These are phyloP conservation scores for Colaptes auratus DNA, from an alignment of 2,113 vertebrate genomes.

Conservation along the genomic window DNA sequence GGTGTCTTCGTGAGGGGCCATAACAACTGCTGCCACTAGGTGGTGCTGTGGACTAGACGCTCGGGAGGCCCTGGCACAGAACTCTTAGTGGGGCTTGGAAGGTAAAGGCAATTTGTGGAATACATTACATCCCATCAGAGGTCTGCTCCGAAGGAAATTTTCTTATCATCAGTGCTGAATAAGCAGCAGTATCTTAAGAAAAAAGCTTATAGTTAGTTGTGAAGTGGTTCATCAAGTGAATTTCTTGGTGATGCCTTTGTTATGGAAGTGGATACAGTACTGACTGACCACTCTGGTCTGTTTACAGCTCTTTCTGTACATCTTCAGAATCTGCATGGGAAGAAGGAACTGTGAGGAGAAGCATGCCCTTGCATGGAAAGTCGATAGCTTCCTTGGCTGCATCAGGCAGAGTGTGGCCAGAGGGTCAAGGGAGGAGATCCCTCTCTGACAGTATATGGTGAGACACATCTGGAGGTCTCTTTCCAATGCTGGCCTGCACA, in stretches of 20 bases:
- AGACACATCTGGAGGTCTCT: background rate
- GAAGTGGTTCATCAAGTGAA: background rate
- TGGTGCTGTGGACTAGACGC: constrained; percentile 48
- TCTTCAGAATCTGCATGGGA: background rate
- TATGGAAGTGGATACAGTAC: background rate
- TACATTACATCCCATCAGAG: background rate
- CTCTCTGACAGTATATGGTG: background rate
- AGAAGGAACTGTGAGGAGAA: background rate
- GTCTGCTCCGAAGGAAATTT: background rate
- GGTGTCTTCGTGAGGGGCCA: background rate
- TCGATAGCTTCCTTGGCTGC: background rate
- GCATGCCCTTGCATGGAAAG: background rate
- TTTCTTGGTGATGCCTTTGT: background rate
- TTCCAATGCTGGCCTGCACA: background rate
- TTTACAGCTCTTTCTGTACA: background rate
- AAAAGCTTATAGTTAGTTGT: background rate
- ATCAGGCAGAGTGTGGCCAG: background rate
- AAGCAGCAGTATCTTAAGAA: background rate
- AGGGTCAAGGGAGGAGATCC: background rate
- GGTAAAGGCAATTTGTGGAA: background rate
- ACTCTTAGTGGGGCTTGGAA: background rate
- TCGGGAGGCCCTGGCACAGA: background rate
- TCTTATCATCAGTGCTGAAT: constrained; percentile 42
- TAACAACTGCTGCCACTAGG: constrained; percentile 29
- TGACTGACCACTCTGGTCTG: background rate